Conservation (phyloP, 2,113 vertebrate species). For the Cochlearius cochlearius region DNA sequence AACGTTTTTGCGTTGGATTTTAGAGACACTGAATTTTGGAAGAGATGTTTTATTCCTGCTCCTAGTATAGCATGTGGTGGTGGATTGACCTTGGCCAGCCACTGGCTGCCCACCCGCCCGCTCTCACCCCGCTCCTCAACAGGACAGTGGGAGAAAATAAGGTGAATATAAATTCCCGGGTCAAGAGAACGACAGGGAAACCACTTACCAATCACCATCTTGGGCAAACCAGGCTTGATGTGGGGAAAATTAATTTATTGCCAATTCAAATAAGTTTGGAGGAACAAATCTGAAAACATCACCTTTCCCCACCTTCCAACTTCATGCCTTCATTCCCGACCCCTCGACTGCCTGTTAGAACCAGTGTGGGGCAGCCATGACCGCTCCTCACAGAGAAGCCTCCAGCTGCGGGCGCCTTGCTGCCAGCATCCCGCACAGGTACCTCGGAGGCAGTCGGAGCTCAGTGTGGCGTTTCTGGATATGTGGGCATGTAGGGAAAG, state of each 20-base stretch:
- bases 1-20: neutral
- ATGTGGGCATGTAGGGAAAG: neutral
- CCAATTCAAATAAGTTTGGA: neutral
- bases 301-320: neutral
- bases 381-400: neutral
- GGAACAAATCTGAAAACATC: neutral
- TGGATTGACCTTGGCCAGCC: neutral
- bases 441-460: neutral
- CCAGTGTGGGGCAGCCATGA: fast-evolving
- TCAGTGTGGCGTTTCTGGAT: neutral
- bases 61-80: neutral
- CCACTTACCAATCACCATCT: neutral
- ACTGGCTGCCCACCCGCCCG: neutral
- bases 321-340: neutral
- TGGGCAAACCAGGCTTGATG: neutral
- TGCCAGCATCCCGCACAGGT: fast-evolving
- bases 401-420: neutral
- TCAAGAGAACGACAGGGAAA: neutral
- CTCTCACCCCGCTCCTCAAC: neutral
- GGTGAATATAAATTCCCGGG: neutral
- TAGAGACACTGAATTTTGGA: neutral
- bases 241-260: neutral
- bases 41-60: neutral
- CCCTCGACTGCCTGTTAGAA: neutral
- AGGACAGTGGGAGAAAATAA: neutral